Conservation (phyloP, 2,797 vertebrate species). For the Acestrorhynchus altus region DNA sequence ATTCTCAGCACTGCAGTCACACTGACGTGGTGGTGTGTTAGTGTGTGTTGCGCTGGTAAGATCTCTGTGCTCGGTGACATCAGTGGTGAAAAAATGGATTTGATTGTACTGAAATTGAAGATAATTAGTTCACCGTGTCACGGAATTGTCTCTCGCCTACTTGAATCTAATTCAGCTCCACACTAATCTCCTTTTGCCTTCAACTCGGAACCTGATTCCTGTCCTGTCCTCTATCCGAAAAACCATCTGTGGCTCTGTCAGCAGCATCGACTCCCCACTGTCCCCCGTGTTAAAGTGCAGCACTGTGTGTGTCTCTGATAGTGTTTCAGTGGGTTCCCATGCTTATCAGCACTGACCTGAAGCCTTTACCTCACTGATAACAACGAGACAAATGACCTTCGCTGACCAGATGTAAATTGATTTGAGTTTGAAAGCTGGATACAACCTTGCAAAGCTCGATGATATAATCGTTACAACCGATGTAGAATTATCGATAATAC, state of each 20-base stretch:
- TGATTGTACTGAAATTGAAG: background rate
- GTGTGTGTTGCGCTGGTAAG: too few relatives aligned
- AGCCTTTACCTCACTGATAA: background rate
- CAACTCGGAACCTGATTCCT: background rate
- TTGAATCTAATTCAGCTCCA: background rate
- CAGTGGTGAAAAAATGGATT: too few relatives aligned
- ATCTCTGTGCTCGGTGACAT: too few relatives aligned
- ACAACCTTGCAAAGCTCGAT: too few relatives aligned
- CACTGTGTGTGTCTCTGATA: conserved; percentile 5
- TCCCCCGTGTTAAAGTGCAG: background rate
- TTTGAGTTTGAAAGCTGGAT: too few relatives aligned
- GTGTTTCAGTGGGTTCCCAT: background rate
- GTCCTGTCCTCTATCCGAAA: conserved; percentile 23
- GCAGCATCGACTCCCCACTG: background rate
- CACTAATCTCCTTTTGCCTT: conserved; percentile 11
- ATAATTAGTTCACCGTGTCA: background rate
- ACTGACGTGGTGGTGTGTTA: too few relatives aligned
- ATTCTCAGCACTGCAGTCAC: too few relatives aligned
- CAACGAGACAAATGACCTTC: background rate
- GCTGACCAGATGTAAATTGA: background rate
- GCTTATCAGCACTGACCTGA: background rate
- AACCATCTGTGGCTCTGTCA: conserved; percentile 30
- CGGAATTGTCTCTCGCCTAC: background rate
- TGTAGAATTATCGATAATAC: too few relatives aligned
- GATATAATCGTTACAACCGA: too few relatives aligned